Evolutionary conservation across 2,113 vertebrate genomes (phyloP).

Genomic region (Pterocles gutturalis): DNA sequence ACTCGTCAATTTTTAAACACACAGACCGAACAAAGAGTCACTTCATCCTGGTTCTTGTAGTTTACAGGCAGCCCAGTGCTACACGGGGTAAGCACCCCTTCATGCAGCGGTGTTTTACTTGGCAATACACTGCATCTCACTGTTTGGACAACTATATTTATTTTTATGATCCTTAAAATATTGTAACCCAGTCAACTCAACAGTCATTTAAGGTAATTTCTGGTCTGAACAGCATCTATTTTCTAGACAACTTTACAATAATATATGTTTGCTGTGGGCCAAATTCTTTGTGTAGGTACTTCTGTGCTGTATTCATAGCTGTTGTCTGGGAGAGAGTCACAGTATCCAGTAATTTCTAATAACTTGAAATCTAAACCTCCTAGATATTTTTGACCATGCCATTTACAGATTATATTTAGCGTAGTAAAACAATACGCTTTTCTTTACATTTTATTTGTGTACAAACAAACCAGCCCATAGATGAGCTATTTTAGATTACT

Average conservation of each 20-base stretch:
- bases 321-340: background rate
- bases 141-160: conserved; percentile 76
- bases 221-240: conserved; percentile 81
- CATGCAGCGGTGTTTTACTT: conserved; percentile 71
- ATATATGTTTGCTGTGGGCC: conserved; percentile 65
- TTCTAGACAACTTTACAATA: conserved; percentile 72
- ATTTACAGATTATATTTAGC: background rate
- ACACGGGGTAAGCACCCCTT: conserved; percentile 47
- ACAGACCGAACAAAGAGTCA: conserved; percentile 78
- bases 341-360: conserved; percentile 27
- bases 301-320: background rate
- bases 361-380: background rate
- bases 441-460: background rate
- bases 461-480: background rate
- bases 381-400: background rate
- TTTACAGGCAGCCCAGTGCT: conserved; percentile 41
- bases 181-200: conserved; percentile 74
- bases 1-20: conserved; percentile 79
- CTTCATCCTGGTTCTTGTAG: conserved; percentile 62
- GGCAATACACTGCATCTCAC: conserved; percentile 59
- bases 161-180: conserved; percentile 82
- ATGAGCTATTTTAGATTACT: background rate
- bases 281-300: conserved; percentile 45
- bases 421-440: background rate
- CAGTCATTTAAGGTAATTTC: conserved; percentile 78